Evolutionary conservation across 2,797 vertebrate genomes (phyloP), one percentile per base, ranked within the genome.

Genomic region (Loris lydekkerianus): DNA sequence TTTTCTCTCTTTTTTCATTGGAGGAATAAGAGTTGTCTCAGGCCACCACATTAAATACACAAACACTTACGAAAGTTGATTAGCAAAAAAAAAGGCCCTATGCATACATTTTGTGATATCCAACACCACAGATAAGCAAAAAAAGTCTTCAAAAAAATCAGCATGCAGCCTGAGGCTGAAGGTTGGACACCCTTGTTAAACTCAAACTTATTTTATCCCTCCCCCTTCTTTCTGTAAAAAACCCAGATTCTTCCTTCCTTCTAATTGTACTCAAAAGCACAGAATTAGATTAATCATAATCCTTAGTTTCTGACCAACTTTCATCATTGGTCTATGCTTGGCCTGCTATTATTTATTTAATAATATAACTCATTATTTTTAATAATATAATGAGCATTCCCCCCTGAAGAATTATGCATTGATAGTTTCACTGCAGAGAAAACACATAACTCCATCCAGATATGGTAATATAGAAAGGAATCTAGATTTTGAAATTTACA

Each of bases 401-500:
- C 78, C 70, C 88, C 97, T 70, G 61, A 96, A 83, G 75, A 94
- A 94, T 80, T 65, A 77, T 14, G 15, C 92, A 70, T 86, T 96
- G 69, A 73, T 70, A 77, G 56, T 97, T 96, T 87, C 86, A 89
- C 73, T 31, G 63, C 63, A 94, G 70, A 91, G 34, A 92, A 94
- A 95, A 92, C 77, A 80, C 5, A 11, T 20, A 95, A 67, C 21
- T 87, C 43, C 13, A 72, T 91, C 89, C 89, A 97, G 78, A 86
- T 80, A 95, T 60, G 91, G 72, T 89, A 87, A 96, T 21, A 49
- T 29, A 95, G 78, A 65, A 96, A 83, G 69, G 83, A 94, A 87
- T 94, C 91, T 31, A 58, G 85, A 73, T 67, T 96, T 94, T 97
- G 63, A 91, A 95, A 93, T 78, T 80, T 69, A 87, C 5, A 61